Evolutionary conservation across 2,797 vertebrate species (phyloP).

Genomic region (Periparus ater): DNA sequence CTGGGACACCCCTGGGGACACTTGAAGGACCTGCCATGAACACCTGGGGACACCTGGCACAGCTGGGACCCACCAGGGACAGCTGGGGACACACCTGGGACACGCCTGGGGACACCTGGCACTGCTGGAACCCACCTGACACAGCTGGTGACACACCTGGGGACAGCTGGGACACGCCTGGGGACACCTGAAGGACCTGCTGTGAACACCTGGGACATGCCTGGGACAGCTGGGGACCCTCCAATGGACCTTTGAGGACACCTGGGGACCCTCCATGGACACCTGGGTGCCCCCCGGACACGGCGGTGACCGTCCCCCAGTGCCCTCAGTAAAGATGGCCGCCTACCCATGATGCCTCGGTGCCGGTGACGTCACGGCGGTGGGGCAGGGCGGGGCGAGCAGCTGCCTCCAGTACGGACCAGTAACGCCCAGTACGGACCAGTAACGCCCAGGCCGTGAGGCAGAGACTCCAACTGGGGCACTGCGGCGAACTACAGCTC

Average conservation of each 20-base stretch:
- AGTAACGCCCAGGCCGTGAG: fast-evolving
- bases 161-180: no score
- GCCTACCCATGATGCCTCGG: neutral
- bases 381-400: no score
- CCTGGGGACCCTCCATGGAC: neutral
- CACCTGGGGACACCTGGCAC: no score
- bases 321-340: neutral
- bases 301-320: fast-evolving
- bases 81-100: neutral
- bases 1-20: no score
- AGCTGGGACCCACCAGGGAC: no score
- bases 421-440: neutral
- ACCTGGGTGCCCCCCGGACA: neutral
- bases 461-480: fast-evolving
- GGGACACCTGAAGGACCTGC: no score
- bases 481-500: fast-evolving
- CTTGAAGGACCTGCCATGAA: no score
- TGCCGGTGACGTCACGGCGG: neutral
- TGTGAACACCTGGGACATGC: neutral
- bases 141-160: neutral
- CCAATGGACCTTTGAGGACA: neutral
- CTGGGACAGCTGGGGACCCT: no score
- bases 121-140: no score
- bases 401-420: neutral
- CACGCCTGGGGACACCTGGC: no score